Percentiles rank a stretch among this genome's conserved stretches.
These are phyloP conservation scores for Acridotheres tristis DNA, from an alignment of 2,797 vertebrate species.

Conservation along the genomic window DNA sequence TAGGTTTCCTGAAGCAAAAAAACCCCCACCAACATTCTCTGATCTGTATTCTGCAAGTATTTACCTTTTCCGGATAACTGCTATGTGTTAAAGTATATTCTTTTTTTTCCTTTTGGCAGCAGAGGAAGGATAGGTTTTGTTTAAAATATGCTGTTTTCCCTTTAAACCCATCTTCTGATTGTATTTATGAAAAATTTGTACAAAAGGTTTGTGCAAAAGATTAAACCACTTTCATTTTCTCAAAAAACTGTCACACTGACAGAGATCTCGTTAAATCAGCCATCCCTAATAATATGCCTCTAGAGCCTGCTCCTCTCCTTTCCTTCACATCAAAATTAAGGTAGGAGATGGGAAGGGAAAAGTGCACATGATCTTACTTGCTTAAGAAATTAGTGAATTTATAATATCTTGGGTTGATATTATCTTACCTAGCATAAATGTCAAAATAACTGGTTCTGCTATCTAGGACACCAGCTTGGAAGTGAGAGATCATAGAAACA, in stretches of 20 bases:
- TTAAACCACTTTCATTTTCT: background rate
- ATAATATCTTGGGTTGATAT: background rate
- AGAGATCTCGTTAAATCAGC: background rate
- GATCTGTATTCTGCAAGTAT: background rate
- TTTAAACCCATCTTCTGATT: background rate
- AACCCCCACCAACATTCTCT: background rate
- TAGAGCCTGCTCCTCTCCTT: background rate
- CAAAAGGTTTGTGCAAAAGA: background rate
- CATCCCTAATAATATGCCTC: background rate
- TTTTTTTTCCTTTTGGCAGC: background rate
- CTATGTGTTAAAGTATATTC: background rate
- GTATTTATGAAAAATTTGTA: background rate
- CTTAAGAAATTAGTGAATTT: background rate
- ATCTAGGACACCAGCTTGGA: background rate
- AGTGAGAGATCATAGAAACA: background rate
- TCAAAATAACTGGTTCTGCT: background rate
- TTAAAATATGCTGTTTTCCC: background rate
- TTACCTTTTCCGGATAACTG: background rate
- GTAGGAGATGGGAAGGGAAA: background rate
- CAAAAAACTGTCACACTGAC: background rate
- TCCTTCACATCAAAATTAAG: background rate
- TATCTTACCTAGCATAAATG: background rate
- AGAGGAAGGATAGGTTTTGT: background rate
- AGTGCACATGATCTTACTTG: background rate
- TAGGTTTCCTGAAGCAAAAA: background rate